Percentiles rank a stretch among this genome's conserved stretches.
Evolutionary conservation across 2,797 vertebrate genomes (phyloP).

Genomic region (Ctenosaura bakeri): DNA sequence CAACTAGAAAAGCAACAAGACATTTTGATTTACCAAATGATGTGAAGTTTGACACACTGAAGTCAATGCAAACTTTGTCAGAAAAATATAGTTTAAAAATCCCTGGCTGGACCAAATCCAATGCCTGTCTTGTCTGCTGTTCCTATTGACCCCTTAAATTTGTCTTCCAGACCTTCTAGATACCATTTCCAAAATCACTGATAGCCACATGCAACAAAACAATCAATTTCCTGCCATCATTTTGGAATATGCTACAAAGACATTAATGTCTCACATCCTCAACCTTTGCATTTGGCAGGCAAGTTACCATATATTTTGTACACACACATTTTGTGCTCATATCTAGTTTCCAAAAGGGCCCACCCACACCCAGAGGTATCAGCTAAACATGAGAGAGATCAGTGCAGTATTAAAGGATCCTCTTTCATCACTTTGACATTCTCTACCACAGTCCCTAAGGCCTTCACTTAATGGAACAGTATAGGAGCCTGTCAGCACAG

Average conservation of each 20-base stretch:
- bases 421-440: not conserved
- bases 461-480: not conserved
- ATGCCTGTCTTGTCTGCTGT: not conserved
- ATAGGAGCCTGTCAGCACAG: not conserved
- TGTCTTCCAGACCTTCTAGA: not conserved
- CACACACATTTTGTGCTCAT: not conserved
- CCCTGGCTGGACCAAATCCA: not conserved
- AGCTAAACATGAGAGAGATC: not conserved
- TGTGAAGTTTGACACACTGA: not conserved
- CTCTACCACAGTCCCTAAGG: not conserved
- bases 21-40: not conserved
- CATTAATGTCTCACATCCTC: not conserved
- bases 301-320: not conserved
- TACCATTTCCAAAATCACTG: not conserved
- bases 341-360: not conserved
- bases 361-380: not conserved
- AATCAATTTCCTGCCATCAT: not conserved
- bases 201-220: not conserved
- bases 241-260: not conserved
- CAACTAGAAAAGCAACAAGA: conserved; percentile 61
- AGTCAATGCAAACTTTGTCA: not conserved
- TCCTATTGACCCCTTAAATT: not conserved
- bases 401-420: not conserved
- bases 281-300: not conserved
- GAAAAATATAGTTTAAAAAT: not conserved